These are phyloP conservation scores for Mormyrus proboscirostris DNA, from an alignment of 2,797 vertebrate species.

Conservation along the genomic window DNA sequence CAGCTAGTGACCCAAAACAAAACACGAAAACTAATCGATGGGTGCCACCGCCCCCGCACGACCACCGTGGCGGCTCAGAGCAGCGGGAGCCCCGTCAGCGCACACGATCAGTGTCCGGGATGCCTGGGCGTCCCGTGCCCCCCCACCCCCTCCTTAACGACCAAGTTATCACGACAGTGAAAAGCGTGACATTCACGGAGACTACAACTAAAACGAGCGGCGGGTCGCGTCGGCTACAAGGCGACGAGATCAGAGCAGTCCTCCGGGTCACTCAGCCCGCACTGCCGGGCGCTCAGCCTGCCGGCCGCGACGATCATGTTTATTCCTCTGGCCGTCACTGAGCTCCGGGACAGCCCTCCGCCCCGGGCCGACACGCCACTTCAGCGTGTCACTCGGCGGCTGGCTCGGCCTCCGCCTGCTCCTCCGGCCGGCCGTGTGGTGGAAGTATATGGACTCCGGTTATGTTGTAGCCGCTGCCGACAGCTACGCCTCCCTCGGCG, in stretches of 20 bases:
- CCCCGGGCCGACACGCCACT: neutral
- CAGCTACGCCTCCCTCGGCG: neutral
- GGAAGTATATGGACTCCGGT: neutral
- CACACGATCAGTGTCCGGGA: neutral
- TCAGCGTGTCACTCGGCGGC: constrained; percentile 14
- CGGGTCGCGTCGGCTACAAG: neutral
- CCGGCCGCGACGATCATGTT: neutral
- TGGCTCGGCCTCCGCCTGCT: neutral
- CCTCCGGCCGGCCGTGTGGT: neutral
- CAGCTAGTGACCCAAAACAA: neutral
- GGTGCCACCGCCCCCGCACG: constrained; percentile 8
- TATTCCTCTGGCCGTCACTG: neutral
- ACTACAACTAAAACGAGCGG: neutral
- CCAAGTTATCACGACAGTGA: neutral
- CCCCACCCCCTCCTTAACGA: neutral
- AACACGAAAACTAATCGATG: neutral
- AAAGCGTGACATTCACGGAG: neutral
- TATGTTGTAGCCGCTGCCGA: constrained; percentile 5
- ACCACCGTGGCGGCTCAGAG: neutral
- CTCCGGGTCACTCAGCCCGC: neutral
- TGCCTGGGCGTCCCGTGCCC: neutral
- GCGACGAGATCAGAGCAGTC: neutral
- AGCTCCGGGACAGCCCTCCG: neutral
- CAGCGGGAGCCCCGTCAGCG: constrained; percentile 6
- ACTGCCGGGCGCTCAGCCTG: neutral